Base-by-base conservation (phyloP, 2,888 invertebrate species). In the Melinaea menophilus region DNA sequence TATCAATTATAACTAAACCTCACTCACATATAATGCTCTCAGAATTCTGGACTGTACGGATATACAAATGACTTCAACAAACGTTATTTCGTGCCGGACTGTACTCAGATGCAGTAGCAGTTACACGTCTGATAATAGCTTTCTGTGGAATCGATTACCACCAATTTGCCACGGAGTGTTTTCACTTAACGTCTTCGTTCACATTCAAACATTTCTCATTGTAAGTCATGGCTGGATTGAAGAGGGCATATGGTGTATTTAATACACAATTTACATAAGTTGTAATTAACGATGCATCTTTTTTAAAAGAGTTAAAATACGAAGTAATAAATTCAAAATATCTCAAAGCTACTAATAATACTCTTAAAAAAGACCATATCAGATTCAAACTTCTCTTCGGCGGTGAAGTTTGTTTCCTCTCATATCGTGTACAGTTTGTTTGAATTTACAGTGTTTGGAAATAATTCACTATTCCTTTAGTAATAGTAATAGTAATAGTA, bases 91-190 rank as follows among this genome's bases (percentile, higher is more conserved):
- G 4, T 13, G 4, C 47, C n/a, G 51, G 60, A 63, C 54, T 13
- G 59, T 66, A 68, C 61, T 41, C 33, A 58, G 60, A 55, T 63
- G 63, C 61, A 63, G 59, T 58, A 41, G 62, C 62, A 65, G 66
- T 69, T 64, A 65, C 61, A 63, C n/a, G 31, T 46, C 56, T 61
- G 62, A 62, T 64, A 67, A 65, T 69, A 57, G 67, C 60, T 56
- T 56, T 46, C 62, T 13, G 59, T 55, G 55, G 59, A 57, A 65
- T 67, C 69, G 67, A 65, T 69, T 67, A 62, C 60, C 51, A 65
- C 63, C 59, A 65, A 69, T 67, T 69, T 63, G 57, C 61, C 47
- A 65, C 59, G 48, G 59, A 65, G 61, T 65, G 55, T 65, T 67
- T 67, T 62, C 57, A 62, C 64, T 67, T 65, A 58, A 33, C 58